phyloP scores from a whole-genome alignment of 2,888 invertebrate genomes.

The Nemotelus nigrinus region DNA sequence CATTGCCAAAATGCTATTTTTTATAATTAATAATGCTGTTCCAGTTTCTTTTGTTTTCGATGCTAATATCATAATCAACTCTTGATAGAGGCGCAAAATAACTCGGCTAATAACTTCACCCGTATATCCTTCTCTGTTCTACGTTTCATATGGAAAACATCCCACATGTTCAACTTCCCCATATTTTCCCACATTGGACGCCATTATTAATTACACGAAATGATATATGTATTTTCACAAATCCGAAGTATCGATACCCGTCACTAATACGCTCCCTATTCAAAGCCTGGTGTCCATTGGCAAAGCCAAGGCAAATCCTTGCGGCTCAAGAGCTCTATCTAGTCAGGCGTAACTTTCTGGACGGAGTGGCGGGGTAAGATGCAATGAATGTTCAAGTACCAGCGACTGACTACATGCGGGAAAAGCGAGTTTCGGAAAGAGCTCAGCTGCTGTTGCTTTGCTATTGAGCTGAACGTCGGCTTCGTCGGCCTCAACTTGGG shows the following conservation, averaged over 20 bases:
- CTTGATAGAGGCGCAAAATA: no score
- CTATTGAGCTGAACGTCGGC: conserved; percentile 7
- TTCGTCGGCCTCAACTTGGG: neutral
- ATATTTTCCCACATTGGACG: no score
- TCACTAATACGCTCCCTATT: neutral
- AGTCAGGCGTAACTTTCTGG: neutral
- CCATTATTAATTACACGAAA: no score
- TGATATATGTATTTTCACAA: no score
- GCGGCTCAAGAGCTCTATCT: conserved; percentile 9
- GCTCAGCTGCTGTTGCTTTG: neutral
- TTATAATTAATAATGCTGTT: no score
- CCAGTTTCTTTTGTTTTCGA: no score
- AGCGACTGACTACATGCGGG: neutral
- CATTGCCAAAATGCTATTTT: no score
- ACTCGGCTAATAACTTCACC: no score
- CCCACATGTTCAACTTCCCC: no score
- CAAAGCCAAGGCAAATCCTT: conserved; percentile 22
- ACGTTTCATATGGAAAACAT: no score
- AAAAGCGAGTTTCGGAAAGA: conserved; percentile 15
- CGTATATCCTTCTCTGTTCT: no score
- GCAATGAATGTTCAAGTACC: neutral
- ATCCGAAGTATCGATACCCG: neutral
- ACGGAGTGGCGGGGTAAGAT: neutral
- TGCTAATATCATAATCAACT: no score
- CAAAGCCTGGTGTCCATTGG: neutral